phyloP scores from a whole-genome alignment of 2,888 invertebrate genomes.

The Sarcophaga variegata region DNA sequence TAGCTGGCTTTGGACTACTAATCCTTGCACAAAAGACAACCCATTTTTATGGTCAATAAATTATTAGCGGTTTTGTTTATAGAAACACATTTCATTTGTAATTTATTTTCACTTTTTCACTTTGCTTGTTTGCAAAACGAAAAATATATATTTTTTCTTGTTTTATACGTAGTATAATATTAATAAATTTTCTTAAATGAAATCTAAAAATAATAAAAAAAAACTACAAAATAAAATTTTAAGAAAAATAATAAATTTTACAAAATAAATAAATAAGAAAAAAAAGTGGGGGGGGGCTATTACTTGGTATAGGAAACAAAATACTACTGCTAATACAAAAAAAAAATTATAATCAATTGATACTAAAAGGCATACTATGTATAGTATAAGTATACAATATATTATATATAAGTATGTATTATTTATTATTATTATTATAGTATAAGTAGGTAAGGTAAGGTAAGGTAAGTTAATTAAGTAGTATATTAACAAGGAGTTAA shows the following conservation, averaged over 20 bases:
- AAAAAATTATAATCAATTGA: constrained; percentile 23
- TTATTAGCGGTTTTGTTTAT: no score
- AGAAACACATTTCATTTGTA: constrained; percentile 56
- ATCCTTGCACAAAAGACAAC: no score
- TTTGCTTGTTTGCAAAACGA: background rate
- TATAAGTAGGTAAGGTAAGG: background rate
- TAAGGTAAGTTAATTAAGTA: constrained; percentile 45
- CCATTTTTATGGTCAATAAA: no score
- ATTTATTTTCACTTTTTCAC: background rate
- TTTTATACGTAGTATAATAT: constrained; percentile 18
- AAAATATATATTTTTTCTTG: constrained; percentile 56
- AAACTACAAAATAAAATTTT: constrained; percentile 37
- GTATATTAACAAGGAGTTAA: constrained; percentile 63
- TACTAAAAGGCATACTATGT: constrained; percentile 58
- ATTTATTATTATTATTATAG: background rate
- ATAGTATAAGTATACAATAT: no score
- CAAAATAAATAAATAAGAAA: constrained; percentile 39
- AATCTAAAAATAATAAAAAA: constrained; percentile 41
- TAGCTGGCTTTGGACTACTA: no score
- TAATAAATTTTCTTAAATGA: constrained; percentile 44
- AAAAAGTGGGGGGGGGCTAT: constrained; percentile 31
- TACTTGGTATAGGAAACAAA: constrained; percentile 54
- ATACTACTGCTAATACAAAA: constrained; percentile 52
- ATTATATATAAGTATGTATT: constrained; percentile 6
- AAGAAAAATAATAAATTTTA: constrained; percentile 40